Base-by-base conservation (phyloP, 2,797 vertebrate genomes). In the Ambastaia sidthimunki region DNA sequence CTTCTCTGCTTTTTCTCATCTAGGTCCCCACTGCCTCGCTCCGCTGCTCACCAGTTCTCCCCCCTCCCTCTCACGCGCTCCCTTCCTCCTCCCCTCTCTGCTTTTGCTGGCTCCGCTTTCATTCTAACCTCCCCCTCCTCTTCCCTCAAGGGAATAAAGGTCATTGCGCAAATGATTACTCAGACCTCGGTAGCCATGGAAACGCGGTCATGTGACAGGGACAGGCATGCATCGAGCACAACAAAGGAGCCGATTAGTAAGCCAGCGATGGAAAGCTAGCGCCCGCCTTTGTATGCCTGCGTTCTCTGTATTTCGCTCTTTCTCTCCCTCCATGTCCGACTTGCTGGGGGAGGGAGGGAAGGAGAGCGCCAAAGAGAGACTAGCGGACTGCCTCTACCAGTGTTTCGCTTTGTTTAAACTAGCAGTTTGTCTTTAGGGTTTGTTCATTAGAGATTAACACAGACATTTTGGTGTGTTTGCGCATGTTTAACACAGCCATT, bases 101-200 rank as follows among this genome's bases (percentile, higher is more conserved):
- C 88, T 87, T 90, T 89, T 89, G 88, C 89, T 90, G 85, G 89
- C 91, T 90, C 85, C 86, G 85, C 90, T 93, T 91, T 93, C 91
- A 90, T 89, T 91, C 88, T 86, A 76, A 65, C 77, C 67, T 41
- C 60, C 87, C 74, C 71, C 86, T 80, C 85, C 76, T 86, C 90
- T 91, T 92, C 92, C 91, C 89, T 89, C 87, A 74, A 86, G 96
- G 96, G 96, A 96, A 96, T 96, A 97, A 97, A 97, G 96, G 96
- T 98, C 97, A 97, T 95, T 96, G 96, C 93, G 95, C 96, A 96
- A 97, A 97, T 97, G 96, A 97, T 97, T 97, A 97, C 95, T 96
- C 96, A 95, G 96, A 97, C 96, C 95, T 95, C 93, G 89, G 96
- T 98, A 95, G 93, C 96, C 95, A 95, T 97, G 95, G 97, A 95